Evolutionary conservation across 2,888 invertebrate genomes (phyloP), one percentile per base, ranked within the genome.

Genomic region (Pristionchus maxplancki): DNA sequence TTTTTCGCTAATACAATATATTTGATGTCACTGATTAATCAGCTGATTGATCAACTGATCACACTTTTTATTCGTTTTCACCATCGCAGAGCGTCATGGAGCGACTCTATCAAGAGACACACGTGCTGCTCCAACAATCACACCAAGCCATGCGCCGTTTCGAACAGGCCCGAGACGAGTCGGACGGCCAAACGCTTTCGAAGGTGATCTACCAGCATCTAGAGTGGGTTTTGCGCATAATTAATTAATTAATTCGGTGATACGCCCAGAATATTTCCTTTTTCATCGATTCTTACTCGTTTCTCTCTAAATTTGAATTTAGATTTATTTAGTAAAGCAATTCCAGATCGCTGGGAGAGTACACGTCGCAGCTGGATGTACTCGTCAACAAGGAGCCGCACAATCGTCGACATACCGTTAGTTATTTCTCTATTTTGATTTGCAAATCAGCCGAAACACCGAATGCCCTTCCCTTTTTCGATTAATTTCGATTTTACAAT

Each of bases 71-170:
- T 9, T 8, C 58, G 58, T n/a, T 58, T 58, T 20, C n/a, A n/a
- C n/a, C n/a, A n/a, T n/a, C n/a, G n/a, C n/a, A 53, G 53, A 8
- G 82, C 31, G 82, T 24, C 82, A 94, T 94, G 94, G 94, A 94
- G 62, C 88, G 89, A 20, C 89, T 93, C n/a, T 93, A 94, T 82
- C 93, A 93, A 83, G 91, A 92, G 88, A 93, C 93, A 24, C 92
- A 92, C 71, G 90, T 89, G 20, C 89, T 91, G 31, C 90, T 93
- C 13, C 92, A 94, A 64, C 90, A 91, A 58, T 90, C 92, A 24
- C 93, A 93, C 58, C 89, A 91, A 48, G 90, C 90, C 15, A 89
- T 94, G 62, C 91, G 90, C 48, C 90, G 90, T 15, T 89, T 94
- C 53, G 94, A 94, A 89, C 88, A 85, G 31, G 89, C 92, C 28